Base-by-base conservation (phyloP, 2,113 vertebrate species). In the Ia io region DNA sequence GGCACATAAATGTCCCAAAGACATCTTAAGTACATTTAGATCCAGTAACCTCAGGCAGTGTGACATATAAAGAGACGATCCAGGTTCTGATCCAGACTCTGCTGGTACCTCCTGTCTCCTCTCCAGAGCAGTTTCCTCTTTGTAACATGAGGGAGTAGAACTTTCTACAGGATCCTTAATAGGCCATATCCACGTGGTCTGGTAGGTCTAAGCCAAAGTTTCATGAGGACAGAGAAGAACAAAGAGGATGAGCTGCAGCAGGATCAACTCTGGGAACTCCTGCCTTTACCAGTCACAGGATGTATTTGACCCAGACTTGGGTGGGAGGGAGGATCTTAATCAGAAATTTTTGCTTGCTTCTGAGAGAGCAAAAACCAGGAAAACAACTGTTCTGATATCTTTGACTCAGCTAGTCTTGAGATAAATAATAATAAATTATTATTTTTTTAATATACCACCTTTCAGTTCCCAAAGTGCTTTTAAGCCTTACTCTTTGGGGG, bases 391-490 rank as follows among this genome's bases (percentile, higher is more conserved):
- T 47, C 63, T 5, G 3, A 14, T 63, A 12, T 49, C 32, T 35
- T 18, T 93, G 61, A 71, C 71, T 67, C 6, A 49, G 10, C 28
- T 90, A 82, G 32, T 69, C 28, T 88, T 85, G 32, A 95, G 53
- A 76, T 88, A 9, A 84, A 22, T 76, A 37, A 63, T 49, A 32
- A 40, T 20, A 90, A 76, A 22, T 67, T 93, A 17, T 67, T 93
- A 2, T 74, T 89, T 82, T 85, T 22, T 47, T 74, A 84, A 35
- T 25, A 40, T 74, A 37, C 23, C 32, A 51, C 74, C 65, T 77
- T 70, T 93, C 17, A 59, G 23, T 95, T 92, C 40, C 53, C 65
- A 67, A 47, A 63, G 32, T 91, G 17, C 42, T 70, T 91, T 95
- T 79, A 84, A 91, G 18, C 22, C 22, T 9, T 84, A 25, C 61